These are phyloP conservation scores for Apis laboriosa DNA, from an alignment of 1,140 invertebrate genomes.

Conservation along the genomic window DNA sequence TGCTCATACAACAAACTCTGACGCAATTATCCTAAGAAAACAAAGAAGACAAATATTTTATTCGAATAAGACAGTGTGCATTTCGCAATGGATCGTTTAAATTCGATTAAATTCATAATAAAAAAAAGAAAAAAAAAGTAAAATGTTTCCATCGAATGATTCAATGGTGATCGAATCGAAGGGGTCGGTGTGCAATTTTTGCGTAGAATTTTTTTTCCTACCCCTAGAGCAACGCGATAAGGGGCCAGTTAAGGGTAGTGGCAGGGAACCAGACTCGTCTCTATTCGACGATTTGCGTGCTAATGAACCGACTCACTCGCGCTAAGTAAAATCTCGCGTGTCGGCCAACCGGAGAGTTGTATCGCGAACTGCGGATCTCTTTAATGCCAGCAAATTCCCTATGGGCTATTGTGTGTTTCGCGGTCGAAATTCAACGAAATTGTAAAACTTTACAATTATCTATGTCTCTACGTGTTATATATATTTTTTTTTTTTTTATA, in stretches of 20 bases:
- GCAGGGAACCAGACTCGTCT: constrained; percentile 6
- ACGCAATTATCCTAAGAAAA: too few species aligned
- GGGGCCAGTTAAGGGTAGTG: constrained; percentile 18
- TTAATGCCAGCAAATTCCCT: constrained; percentile 41
- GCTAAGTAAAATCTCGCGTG: constrained; percentile 76
- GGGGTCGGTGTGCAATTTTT: constrained; percentile 7
- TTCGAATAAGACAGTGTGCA: too few species aligned
- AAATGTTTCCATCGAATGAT: neutral
- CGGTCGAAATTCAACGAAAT: constrained; percentile 40
- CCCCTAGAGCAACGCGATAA: constrained; percentile 36
- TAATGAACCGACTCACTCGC: constrained; percentile 68
- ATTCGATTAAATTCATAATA: neutral
- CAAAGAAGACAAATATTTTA: too few species aligned
- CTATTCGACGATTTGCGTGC: constrained; percentile 70
- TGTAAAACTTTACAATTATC: neutral
- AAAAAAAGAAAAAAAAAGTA: neutral
- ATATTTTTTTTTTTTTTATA: too few species aligned
- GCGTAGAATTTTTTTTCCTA: neutral
- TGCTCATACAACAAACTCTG: too few species aligned
- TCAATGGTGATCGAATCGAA: constrained; percentile 5
- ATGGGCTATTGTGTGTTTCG: constrained; percentile 28
- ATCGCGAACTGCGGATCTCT: constrained; percentile 61
- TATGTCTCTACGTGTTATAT: neutral
- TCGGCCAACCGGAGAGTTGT: constrained; percentile 33
- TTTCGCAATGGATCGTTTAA: neutral